phyloP scores from a whole-genome alignment of 2,113 vertebrate species.

The Cyphomyrus plagiostoma region DNA sequence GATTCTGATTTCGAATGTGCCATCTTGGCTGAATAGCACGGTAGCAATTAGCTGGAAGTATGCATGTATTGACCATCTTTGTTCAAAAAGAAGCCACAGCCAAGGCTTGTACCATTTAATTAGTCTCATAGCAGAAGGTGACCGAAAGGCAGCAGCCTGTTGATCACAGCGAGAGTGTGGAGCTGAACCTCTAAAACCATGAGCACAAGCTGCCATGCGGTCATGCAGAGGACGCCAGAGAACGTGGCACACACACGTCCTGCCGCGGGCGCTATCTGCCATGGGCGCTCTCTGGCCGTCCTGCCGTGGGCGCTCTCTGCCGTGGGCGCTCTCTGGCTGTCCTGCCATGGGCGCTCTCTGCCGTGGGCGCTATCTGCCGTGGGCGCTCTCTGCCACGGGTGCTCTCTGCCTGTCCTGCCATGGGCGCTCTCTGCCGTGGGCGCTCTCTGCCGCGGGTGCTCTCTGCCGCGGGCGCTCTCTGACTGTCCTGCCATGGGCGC shows the following conservation, averaged over 20 bases:
- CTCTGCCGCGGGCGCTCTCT: too few relatives aligned
- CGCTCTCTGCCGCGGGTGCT: too few relatives aligned
- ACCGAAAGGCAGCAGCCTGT: background rate
- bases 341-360: background rate
- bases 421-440: too few relatives aligned
- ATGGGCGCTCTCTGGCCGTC: background rate
- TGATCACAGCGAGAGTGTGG: constrained; percentile 14
- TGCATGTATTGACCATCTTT: constrained; percentile 9
- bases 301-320: background rate
- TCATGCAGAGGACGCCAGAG: background rate
- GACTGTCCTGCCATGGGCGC: too few relatives aligned
- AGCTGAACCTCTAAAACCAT: background rate
- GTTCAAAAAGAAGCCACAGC: constrained; percentile 1
- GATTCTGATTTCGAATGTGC: constrained; percentile 26
- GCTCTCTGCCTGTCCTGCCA: background rate
- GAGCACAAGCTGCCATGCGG: background rate
- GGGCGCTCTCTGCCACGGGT: too few relatives aligned
- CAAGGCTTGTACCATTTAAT: constrained; percentile 10
- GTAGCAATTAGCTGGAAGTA: constrained; percentile 17
- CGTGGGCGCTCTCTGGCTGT: too few relatives aligned
- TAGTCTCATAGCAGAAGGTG: background rate
- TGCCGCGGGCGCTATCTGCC: background rate
- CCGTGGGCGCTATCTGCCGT: background rate
- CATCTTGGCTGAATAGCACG: constrained; percentile 15
- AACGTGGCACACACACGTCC: background rate